These are phyloP conservation scores for Peromyscus melanophrys DNA, from an alignment of 2,797 vertebrate genomes.

Conservation along the genomic window DNA sequence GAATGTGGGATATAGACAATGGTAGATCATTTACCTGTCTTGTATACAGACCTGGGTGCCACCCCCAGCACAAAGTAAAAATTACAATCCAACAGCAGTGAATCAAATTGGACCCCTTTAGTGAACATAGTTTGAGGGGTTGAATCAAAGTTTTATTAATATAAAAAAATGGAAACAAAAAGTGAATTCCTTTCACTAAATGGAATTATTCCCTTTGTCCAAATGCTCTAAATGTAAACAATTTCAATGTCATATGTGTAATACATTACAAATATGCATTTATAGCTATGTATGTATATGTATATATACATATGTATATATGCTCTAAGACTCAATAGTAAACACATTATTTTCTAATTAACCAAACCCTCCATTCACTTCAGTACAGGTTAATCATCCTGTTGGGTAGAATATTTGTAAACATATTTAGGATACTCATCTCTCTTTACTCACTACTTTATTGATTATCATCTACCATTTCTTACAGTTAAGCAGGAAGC, in stretches of 20 bases:
- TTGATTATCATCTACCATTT: constrained; percentile 20
- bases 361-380: background rate
- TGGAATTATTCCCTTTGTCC: background rate
- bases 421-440: constrained; percentile 11
- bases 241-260: background rate
- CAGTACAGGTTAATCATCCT: background rate
- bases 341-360: constrained; percentile 6
- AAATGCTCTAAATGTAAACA: constrained; percentile 1
- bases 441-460: background rate
- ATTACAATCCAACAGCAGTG: background rate
- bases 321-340: background rate
- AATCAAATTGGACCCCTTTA: background rate
- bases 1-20: background rate
- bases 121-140: constrained; percentile 18
- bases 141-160: constrained; percentile 47
- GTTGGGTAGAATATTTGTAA: constrained; percentile 26
- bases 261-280: background rate
- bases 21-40: background rate
- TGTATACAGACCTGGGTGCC: background rate
- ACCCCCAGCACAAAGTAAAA: background rate
- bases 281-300: background rate
- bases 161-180: background rate
- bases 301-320: background rate
- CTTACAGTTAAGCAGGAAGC: constrained; percentile 42
- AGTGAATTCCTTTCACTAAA: background rate